Conservation (phyloP, 2,113 vertebrate species). For the Notothenia coriiceps region DNA sequence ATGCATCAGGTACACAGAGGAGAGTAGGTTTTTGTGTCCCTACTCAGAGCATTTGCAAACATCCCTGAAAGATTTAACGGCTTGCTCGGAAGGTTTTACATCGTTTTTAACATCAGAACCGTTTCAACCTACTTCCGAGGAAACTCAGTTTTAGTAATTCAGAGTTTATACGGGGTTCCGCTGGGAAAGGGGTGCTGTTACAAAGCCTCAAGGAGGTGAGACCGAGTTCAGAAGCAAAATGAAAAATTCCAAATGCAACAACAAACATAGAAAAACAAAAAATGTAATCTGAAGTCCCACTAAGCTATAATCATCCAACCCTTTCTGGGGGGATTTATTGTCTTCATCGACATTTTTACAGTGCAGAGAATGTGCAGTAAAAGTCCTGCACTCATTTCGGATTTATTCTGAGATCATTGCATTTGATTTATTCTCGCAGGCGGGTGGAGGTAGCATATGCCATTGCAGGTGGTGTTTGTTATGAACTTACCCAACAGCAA, state of each 20-base stretch:
- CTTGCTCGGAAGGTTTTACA: slow-evolving; percentile 39
- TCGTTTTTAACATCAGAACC: not conserved
- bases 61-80: slow-evolving; percentile 53
- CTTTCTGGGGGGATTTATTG: not conserved
- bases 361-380: slow-evolving; percentile 5
- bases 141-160: slow-evolving; percentile 11
- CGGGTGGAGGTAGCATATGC: slow-evolving; percentile 45
- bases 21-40: slow-evolving; percentile 50
- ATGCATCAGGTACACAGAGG: slow-evolving; percentile 62
- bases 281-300: not conserved
- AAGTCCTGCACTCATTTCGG: slow-evolving; percentile 21
- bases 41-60: slow-evolving; percentile 58
- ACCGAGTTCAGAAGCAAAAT: not conserved
- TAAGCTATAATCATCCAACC: not conserved
- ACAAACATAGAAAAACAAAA: not conserved
- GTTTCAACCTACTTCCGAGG: slow-evolving; percentile 10
- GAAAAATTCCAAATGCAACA: slow-evolving; percentile 4
- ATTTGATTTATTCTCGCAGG: slow-evolving; percentile 39
- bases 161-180: not conserved
- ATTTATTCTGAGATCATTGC: slow-evolving; percentile 25
- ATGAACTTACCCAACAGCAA: slow-evolving; percentile 35
- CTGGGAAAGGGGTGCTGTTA: not conserved
- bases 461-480: slow-evolving; percentile 67
- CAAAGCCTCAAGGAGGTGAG: not conserved
- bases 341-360: not conserved